Evolutionary conservation across 2,113 vertebrate genomes (phyloP).

Genomic region (Brachirus orientalis): DNA sequence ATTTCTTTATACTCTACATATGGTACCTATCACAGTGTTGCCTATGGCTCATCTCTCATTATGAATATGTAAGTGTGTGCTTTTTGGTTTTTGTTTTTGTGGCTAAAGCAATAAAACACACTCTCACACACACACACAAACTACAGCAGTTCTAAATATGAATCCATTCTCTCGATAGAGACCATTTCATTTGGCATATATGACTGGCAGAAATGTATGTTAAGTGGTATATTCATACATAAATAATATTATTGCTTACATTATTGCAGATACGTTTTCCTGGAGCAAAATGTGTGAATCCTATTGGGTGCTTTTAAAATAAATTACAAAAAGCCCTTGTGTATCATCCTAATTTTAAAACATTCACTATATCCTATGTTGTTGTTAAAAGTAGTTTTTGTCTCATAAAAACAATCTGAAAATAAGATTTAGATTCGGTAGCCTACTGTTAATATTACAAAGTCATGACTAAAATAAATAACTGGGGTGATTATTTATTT

Average conservation of each 20-base stretch:
- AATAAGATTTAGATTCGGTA: slow-evolving; percentile 16
- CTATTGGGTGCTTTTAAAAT: slow-evolving; percentile 37
- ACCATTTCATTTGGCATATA: too few relatives aligned
- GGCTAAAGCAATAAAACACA: slow-evolving; percentile 26
- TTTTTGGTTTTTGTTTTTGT: slow-evolving; percentile 41
- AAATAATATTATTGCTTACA: slow-evolving; percentile 22
- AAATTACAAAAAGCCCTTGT: slow-evolving; percentile 25
- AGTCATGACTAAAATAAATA: slow-evolving; percentile 19
- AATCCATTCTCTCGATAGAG: too few relatives aligned
- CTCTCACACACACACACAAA: too few relatives aligned
- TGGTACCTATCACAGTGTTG: slow-evolving; percentile 20
- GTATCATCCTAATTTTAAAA: slow-evolving; percentile 25
- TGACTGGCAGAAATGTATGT: slow-evolving; percentile 30
- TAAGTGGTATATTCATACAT: slow-evolving; percentile 20
- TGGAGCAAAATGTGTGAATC: slow-evolving; percentile 24
- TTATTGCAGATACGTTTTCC: slow-evolving; percentile 41
- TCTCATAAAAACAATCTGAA: slow-evolving; percentile 34
- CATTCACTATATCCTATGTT: slow-evolving; percentile 12
- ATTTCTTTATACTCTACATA: slow-evolving; percentile 13
- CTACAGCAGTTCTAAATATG: too few relatives aligned
- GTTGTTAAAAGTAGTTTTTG: slow-evolving; percentile 16
- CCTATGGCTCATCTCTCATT: slow-evolving; percentile 33
- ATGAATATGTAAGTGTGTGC: slow-evolving; percentile 45
- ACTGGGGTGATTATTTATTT: background rate
- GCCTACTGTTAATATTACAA: slow-evolving; percentile 26